Evolutionary conservation across 1,140 invertebrate species (phyloP), one percentile per base, ranked within the genome.

Genomic region (Pollicipes pollicipes): DNA sequence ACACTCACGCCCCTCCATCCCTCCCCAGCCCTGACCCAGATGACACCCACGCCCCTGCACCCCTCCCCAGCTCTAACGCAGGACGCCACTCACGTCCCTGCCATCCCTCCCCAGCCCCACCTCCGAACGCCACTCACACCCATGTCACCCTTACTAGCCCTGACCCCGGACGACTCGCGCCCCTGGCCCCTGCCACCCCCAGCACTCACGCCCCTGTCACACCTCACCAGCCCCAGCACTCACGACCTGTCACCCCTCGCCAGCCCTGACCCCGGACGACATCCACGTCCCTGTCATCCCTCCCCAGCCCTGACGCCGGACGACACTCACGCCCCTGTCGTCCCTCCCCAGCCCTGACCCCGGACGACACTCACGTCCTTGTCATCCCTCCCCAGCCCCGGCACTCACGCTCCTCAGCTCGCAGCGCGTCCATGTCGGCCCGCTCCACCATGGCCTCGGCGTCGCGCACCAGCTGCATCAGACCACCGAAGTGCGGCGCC

Each of bases 381-480:
- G 2, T 31, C 45, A 27, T 37, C 45, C 30, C 68, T 63, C 29
- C 35, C 24, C 1, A 64, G 68, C 21, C 21, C 69, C 21, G 37
- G 68, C 37, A 75, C 81, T 79, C 78, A 86, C 85, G 85, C 82
- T 97, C 93, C 76, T 95, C 88, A 74, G 84, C 84, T 72, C 89
- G 88, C 24, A 96, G 77, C 74, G 89, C 86, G 68, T 90, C 89
- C 45, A 83, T 77, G 74, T 91, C 88, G 4, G 88, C 88, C 77
- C 88, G 88, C 75, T 98, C 93, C 29, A 94, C 81, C 16, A 89
- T 81, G 30, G 86, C 86, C 80, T 99, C 97, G 70, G 89, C 91
- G 80, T 99, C 95, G 79, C 96, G 97, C 0, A 98, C 93, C 81
- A 98, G 95, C 74, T 93, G 89, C 78, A 99, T 96, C 76, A 99